A percentile compares a stretch with the other conserved stretches of the same genome.
Evolutionary conservation across 2,113 vertebrate genomes (phyloP).

Genomic region (Cathartes aura): DNA sequence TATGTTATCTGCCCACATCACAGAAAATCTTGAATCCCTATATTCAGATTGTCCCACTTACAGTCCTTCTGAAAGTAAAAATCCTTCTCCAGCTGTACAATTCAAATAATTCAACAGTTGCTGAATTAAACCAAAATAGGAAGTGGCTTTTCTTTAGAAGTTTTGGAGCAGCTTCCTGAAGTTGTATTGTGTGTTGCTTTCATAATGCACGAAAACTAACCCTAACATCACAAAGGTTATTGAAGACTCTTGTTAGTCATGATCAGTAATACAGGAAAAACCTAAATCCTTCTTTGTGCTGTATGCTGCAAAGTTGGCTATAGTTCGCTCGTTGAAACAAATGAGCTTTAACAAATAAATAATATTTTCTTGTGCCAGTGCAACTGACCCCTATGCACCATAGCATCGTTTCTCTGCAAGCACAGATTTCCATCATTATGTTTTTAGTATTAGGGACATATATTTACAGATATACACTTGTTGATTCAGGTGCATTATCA

Average conservation of each 20-base stretch:
- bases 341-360: neutral
- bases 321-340: neutral
- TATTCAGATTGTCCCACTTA: neutral
- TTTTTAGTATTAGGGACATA: neutral
- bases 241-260: neutral
- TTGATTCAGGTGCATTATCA: neutral
- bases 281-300: neutral
- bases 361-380: neutral
- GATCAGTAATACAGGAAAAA: neutral
- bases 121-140: neutral
- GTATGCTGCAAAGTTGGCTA: neutral
- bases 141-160: neutral
- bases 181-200: neutral
- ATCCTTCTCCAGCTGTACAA: neutral
- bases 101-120: neutral
- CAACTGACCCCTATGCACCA: neutral
- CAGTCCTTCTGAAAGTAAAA: neutral
- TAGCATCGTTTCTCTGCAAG: neutral
- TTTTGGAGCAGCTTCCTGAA: constrained; percentile 14
- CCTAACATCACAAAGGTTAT: neutral
- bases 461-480: neutral
- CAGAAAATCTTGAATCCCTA: neutral
- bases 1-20: neutral
- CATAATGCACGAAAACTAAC: neutral
- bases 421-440: neutral